Evolutionary conservation across 1,140 invertebrate species (phyloP).

Genomic region (Yoshiicerus persimilis): DNA sequence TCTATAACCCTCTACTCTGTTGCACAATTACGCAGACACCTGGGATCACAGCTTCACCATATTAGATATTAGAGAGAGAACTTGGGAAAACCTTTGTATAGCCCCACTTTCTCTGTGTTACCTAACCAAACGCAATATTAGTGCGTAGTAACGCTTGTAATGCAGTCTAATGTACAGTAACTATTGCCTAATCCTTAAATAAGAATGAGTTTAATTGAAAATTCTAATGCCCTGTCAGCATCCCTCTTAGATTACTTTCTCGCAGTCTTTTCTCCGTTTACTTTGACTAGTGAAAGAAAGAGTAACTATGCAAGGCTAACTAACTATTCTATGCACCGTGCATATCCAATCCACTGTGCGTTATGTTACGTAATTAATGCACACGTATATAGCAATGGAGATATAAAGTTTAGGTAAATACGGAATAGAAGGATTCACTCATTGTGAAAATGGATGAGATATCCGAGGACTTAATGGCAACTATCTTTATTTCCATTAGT

Average conservation of each 20-base stretch:
- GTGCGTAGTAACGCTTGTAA: background rate
- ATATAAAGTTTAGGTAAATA: background rate
- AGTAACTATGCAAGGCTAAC: background rate
- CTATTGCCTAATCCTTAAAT: conserved; percentile 33
- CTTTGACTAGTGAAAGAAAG: background rate
- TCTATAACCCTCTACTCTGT: conserved; percentile 9
- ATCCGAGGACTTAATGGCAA: background rate
- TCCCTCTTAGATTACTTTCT: conserved; percentile 28
- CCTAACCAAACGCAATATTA: background rate
- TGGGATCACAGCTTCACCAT: conserved; percentile 30
- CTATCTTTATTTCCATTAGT: conserved; percentile 18
- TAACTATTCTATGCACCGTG: background rate
- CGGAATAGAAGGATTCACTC: background rate
- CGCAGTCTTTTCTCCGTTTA: background rate
- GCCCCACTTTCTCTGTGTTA: background rate
- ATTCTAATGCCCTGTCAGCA: conserved; percentile 40
- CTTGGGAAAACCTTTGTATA: background rate
- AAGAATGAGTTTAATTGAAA: conserved; percentile 42
- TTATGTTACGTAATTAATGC: background rate
- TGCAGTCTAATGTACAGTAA: conserved; percentile 8
- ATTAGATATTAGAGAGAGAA: background rate
- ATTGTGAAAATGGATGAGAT: background rate
- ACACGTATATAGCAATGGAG: background rate
- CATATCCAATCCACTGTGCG: background rate
- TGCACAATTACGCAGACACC: conserved; percentile 41